Base-by-base conservation (phyloP, 1,140 invertebrate species). In the Octopus sinensis region DNA sequence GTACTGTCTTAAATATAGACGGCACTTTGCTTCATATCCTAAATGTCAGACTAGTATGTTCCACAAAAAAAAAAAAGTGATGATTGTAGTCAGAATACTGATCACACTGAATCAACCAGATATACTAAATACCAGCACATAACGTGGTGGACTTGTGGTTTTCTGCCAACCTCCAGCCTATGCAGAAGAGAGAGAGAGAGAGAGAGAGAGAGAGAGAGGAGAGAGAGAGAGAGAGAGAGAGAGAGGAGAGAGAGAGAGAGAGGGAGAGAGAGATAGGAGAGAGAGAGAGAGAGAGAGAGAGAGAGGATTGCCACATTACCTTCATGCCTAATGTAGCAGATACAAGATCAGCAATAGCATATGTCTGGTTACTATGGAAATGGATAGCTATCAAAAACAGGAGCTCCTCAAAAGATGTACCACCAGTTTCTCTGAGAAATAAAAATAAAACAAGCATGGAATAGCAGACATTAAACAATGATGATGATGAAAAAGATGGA, bases 241-340 rank as follows among this genome's bases (percentile, higher is more conserved):
- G 12, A 71, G 30, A 13, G 68, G 12, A 13, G 12, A 71, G 30
- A 23, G 68, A 13, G 30, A 71, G 68, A 13, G 30, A 13, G 30
- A 6, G 30, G 4, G 68, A 13, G 12, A 13, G 12, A 13, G 12
- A 71, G 13, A 13, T 0, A 13, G 13, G 13, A 71, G 12, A 13
- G 3, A 71, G 13, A 1, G 12, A 73, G 7, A 23, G 68, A 13
- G 13, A 73, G 68, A 17, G 30, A 73, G 6, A 13, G 13, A 73
- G 30, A 73, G 13, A 17, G 68, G 13, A 73, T 6, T 13, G 68
- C 9, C 17, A 62, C 9, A 17, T 93, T 84, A 98, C 95, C 90
- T 97, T 97, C 96, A 99, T 98, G 1, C 96, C 96, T 0, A 99
- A 91, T 17, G 97, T 98, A 9, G 96, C 94, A 87, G 96, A 97